Percentiles rank a stretch among this genome's conserved stretches.
These are phyloP conservation scores for Drosophila nannoptera DNA, from an alignment of 1,140 invertebrate species.

Conservation along the genomic window DNA sequence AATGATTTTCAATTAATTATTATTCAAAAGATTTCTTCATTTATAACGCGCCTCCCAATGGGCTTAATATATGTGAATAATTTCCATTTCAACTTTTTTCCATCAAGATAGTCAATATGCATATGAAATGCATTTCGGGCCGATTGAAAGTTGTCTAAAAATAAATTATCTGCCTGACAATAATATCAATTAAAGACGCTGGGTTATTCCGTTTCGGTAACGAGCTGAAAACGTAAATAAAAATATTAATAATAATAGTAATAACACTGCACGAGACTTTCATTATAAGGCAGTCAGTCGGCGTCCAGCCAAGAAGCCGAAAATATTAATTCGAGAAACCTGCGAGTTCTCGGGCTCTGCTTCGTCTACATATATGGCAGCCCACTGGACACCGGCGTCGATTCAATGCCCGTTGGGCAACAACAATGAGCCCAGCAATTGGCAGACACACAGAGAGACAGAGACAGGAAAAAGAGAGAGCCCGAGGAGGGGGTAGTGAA, in stretches of 20 bases:
- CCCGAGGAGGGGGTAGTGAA: constrained; percentile 14
- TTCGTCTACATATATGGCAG: constrained; percentile 32
- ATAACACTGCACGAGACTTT: constrained; percentile 68
- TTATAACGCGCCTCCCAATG: no score
- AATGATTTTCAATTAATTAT: no score
- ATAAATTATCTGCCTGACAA: constrained; percentile 68
- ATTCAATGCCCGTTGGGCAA: constrained; percentile 18
- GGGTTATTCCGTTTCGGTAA: constrained; percentile 30
- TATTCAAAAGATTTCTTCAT: no score
- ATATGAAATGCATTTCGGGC: constrained; percentile 53
- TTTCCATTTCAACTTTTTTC: constrained; percentile 18
- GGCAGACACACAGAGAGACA: constrained; percentile 16
- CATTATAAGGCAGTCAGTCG: constrained; percentile 58
- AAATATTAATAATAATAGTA: constrained; percentile 10
- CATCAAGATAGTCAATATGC: constrained; percentile 48
- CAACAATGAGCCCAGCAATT: constrained; percentile 68
- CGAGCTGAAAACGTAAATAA: constrained; percentile 10
- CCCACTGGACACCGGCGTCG: constrained; percentile 30
- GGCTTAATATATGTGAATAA: constrained; percentile 8
- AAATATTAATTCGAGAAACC: constrained; percentile 59
- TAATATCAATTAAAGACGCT: constrained; percentile 72
- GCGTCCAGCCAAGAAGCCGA: constrained; percentile 54
- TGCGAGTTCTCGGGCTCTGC: constrained; percentile 27
- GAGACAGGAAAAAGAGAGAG: not conserved
- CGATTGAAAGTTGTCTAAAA: constrained; percentile 64